Base-by-base conservation (phyloP, 2,797 vertebrate species). In the Pangasius macronema region DNA sequence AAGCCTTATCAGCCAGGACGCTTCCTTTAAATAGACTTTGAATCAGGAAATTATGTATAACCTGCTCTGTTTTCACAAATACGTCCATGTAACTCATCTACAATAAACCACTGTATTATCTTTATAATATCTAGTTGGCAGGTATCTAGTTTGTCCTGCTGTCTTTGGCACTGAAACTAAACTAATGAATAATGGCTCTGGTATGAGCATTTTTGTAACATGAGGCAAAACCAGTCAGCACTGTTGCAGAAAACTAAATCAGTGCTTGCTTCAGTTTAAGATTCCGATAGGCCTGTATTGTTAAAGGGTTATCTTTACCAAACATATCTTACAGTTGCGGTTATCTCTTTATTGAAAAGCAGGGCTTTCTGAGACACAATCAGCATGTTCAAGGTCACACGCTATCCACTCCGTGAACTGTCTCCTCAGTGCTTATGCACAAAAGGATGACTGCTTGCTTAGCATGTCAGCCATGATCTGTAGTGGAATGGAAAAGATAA, bases 201-300 rank as follows among this genome's bases (percentile, higher is more conserved):
- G 82, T 70, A 72, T 84, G 65, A 68, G 63, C 30, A 84, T 53
- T 55, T 72, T 72, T 84, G 46, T 55, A 72, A 72, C 82, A 42
- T 84, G 61, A 83, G 81, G 55, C 67, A 53, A 72, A 84, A 83
- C 42, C 82, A 68, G 82, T 83, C 82, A 53, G 20, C 49, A 14
- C 20, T 68, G 65, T 83, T 53, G 65, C 51, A 84, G n/a, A 83
- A 83, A 84, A 22, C 22, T 7, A 36, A 3, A 39, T 70, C 65
- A 18, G 51, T 10, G 67, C n/a, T 30, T 82, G 46, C 42, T 51
- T 33, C 1, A 30, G 42, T 20, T 27, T 20, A 82, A 20, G 39
- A 65, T 51, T 18, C 49, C 3, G 59, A 65, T 7, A 61, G 22
- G 3, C 30, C 16, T 65, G 27, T 82, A 46, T 65, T 65, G 59